These are phyloP conservation scores for Cyprinodon brontotheroides DNA, from an alignment of 2,113 vertebrate genomes.

Conservation along the genomic window DNA sequence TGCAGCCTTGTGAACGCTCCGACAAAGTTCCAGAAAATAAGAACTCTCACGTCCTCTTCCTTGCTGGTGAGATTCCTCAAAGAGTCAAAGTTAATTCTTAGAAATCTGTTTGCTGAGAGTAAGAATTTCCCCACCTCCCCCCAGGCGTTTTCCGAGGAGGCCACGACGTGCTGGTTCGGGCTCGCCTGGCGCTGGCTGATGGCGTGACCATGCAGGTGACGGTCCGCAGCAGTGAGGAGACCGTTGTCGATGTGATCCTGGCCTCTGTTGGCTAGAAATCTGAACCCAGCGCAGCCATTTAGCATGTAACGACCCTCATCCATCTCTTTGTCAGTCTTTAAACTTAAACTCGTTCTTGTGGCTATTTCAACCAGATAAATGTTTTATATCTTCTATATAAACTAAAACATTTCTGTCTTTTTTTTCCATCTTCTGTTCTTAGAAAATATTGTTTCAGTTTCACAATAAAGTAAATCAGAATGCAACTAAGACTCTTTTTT, in stretches of 20 bases:
- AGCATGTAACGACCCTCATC: background rate
- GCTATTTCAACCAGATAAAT: constrained; percentile 4
- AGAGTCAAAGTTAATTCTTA: background rate
- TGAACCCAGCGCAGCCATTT: background rate
- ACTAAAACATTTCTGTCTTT: background rate
- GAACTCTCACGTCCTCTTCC: constrained; percentile 92
- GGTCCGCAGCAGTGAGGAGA: constrained; percentile 89
- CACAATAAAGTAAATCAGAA: constrained; percentile 55
- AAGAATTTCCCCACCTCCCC: background rate
- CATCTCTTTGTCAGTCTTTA: background rate
- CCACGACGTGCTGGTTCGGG: constrained; percentile 86
- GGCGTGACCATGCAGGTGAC: constrained; percentile 99
- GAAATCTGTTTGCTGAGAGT: background rate
- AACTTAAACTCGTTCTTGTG: background rate
- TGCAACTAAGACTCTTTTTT: constrained; percentile 36
- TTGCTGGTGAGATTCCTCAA: constrained; percentile 83
- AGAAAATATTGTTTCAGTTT: background rate
- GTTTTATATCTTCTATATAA: background rate
- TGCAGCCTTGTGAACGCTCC: constrained; percentile 97
- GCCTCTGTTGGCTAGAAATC: constrained; percentile 85
- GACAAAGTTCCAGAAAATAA: constrained; percentile 99
- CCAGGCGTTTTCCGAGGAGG: constrained; percentile 92
- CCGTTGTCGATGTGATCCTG: constrained; percentile 89
- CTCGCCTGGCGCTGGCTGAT: constrained; percentile 90
- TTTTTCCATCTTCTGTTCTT: background rate